A percentile compares a stretch with the other conserved stretches of the same genome.
Evolutionary conservation across 2,113 vertebrate genomes (phyloP).

Genomic region (Pyxicephalus adspersus): DNA sequence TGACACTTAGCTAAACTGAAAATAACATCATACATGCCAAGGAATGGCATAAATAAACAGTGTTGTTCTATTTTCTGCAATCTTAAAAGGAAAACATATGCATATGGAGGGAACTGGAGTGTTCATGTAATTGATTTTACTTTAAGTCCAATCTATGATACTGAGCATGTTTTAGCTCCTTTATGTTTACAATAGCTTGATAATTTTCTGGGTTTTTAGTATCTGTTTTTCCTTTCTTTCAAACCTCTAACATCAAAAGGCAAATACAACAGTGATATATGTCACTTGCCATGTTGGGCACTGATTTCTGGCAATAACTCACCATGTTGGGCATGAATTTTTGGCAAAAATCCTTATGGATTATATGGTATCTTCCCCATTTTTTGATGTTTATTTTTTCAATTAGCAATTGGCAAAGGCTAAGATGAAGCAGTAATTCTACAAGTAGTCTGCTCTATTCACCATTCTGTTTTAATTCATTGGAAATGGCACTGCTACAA

Average conservation of each 20-base stretch:
- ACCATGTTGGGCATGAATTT: background rate
- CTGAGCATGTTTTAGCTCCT: no score
- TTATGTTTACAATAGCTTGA: no score
- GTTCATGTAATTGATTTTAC: no score
- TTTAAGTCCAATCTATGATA: no score
- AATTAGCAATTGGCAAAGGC: conserved; percentile 53
- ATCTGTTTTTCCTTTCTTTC: background rate
- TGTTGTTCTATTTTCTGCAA: no score
- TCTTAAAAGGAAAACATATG: no score
- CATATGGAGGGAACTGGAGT: no score
- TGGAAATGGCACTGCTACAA: conserved; percentile 57
- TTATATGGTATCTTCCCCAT: conserved; percentile 8
- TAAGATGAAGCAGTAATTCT: conserved; percentile 9
- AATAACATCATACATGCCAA: no score
- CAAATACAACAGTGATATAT: conserved; percentile 2
- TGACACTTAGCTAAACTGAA: no score
- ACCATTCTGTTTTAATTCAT: conserved; percentile 42
- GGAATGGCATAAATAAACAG: no score
- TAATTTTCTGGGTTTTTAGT: background rate
- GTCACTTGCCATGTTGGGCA: conserved; percentile 12
- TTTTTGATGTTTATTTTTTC: conserved; percentile 53
- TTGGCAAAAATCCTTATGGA: conserved; percentile 28
- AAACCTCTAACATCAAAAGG: background rate
- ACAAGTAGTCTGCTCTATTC: conserved; percentile 48
- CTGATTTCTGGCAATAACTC: background rate